Evolutionary conservation across 1,140 invertebrate genomes (phyloP).

Genomic region (Chironomus striatipennis): DNA sequence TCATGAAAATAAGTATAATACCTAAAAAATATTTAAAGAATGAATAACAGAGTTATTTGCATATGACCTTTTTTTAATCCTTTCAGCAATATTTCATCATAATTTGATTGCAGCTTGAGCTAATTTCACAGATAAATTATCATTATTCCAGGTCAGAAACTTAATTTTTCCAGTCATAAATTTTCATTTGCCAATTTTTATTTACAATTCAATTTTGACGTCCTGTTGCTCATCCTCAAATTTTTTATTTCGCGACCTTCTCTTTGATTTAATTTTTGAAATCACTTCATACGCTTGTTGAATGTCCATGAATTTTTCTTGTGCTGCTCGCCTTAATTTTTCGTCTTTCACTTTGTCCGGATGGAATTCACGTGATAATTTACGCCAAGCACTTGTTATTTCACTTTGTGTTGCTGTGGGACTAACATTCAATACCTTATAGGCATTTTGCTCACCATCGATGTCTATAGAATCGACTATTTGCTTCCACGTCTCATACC

Average conservation of each 20-base stretch:
- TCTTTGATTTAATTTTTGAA: slow-evolving; percentile 69
- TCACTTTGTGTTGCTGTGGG: slow-evolving; percentile 72
- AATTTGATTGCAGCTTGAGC: background rate
- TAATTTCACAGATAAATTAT: background rate
- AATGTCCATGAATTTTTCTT: slow-evolving; percentile 86
- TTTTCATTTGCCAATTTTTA: background rate
- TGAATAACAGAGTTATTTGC: too few relatives aligned
- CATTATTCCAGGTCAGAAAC: background rate
- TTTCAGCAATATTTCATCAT: background rate
- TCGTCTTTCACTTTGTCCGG: slow-evolving; percentile 82
- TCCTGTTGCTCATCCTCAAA: slow-evolving; percentile 29
- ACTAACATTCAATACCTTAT: slow-evolving; percentile 70
- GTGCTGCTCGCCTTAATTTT: slow-evolving; percentile 52
- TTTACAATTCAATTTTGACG: background rate
- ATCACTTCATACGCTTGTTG: slow-evolving; percentile 86
- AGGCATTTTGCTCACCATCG: slow-evolving; percentile 81
- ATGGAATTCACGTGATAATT: slow-evolving; percentile 79
- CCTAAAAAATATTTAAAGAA: background rate
- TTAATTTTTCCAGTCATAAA: background rate
- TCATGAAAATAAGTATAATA: background rate
- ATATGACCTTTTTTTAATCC: too few relatives aligned
- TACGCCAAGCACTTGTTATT: slow-evolving; percentile 71
- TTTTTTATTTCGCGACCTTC: slow-evolving; percentile 62
- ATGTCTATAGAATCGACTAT: slow-evolving; percentile 80
- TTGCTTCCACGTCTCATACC: slow-evolving; percentile 76